A percentile compares a stretch with the other conserved stretches of the same genome.
Conservation (phyloP, 2,888 invertebrate species). For the Harpalus rubripes region DNA sequence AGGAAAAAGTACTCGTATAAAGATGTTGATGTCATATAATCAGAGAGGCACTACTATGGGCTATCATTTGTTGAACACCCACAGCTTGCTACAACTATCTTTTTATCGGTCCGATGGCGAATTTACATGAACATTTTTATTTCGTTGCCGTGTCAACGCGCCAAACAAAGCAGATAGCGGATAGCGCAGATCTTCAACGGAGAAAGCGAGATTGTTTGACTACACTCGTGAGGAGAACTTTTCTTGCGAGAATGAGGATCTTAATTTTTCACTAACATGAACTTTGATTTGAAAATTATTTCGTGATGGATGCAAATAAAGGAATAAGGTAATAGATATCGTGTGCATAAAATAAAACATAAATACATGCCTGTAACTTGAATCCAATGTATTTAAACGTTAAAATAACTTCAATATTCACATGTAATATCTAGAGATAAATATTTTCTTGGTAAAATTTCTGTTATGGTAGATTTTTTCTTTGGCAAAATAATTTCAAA, state of each 20-base stretch:
- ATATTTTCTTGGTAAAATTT: too few species aligned
- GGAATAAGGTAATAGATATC: neutral
- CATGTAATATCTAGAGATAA: neutral
- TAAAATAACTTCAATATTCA: neutral
- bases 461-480: too few species aligned
- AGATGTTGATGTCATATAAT: slow-evolving; percentile 20
- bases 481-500: too few species aligned
- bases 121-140: slow-evolving; percentile 48
- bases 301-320: neutral
- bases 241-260: slow-evolving; percentile 21
- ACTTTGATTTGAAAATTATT: slow-evolving; percentile 2
- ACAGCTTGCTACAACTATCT: slow-evolving; percentile 13
- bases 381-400: neutral
- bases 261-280: slow-evolving; percentile 21
- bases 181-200: slow-evolving; percentile 14
- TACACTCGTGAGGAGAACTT: slow-evolving; percentile 32
- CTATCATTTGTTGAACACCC: slow-evolving; percentile 56
- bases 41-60: neutral
- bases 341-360: neutral
- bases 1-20: slow-evolving; percentile 9
- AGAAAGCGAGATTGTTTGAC: slow-evolving; percentile 52
- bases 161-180: slow-evolving; percentile 50
- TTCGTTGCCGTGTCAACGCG: slow-evolving; percentile 29
- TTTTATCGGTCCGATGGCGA: slow-evolving; percentile 39
- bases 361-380: neutral